These are phyloP conservation scores for Pardalotus punctatus DNA, from an alignment of 2,113 vertebrate genomes.

Conservation along the genomic window DNA sequence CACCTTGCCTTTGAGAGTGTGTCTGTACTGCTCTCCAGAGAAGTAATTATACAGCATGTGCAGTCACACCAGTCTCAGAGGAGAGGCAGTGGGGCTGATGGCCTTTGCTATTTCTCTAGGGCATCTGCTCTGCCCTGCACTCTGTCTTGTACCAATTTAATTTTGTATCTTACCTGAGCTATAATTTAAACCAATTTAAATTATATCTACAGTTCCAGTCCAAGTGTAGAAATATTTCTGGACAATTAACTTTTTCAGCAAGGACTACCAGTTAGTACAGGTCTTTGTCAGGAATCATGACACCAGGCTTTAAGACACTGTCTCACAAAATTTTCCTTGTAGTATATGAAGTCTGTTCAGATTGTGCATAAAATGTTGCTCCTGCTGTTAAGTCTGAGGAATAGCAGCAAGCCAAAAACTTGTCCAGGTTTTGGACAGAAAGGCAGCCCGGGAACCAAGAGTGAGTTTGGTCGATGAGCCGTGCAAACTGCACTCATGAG, in stretches of 20 bases:
- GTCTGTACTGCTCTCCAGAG: neutral
- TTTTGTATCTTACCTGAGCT: neutral
- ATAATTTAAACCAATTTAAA: neutral
- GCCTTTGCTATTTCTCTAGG: neutral
- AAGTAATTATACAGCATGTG: conserved; percentile 1
- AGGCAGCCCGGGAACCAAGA: neutral
- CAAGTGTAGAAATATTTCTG: neutral
- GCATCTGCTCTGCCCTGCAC: neutral
- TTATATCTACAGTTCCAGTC: neutral
- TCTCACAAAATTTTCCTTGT: neutral
- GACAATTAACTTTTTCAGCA: neutral
- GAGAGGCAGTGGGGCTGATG: neutral
- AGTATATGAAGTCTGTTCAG: neutral
- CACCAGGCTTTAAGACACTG: neutral
- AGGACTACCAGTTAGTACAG: neutral
- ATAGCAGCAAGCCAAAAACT: neutral
- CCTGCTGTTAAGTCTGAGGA: neutral
- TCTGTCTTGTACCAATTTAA: neutral
- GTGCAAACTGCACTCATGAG: neutral
- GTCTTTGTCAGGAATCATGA: neutral
- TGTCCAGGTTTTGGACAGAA: neutral
- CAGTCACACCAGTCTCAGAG: neutral
- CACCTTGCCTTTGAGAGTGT: neutral
- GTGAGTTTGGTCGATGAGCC: neutral
- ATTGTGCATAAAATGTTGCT: neutral